phyloP scores from a whole-genome alignment of 2,888 invertebrate genomes.

The Hirtodrosophila confusa region DNA sequence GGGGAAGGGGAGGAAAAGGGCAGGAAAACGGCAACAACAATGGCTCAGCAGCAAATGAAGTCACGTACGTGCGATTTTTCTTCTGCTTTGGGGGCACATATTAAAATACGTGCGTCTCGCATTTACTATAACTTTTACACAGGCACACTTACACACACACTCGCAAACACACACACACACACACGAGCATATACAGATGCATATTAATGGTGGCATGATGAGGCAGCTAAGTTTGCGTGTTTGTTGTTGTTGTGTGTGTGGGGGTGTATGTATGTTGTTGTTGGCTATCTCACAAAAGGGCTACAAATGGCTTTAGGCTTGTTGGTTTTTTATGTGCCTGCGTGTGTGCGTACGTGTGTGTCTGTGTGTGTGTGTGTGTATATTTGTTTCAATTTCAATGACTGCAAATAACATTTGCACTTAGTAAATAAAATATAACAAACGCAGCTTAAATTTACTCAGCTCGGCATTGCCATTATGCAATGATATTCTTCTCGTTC shows the following conservation, averaged over 20 bases:
- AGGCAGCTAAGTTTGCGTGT: conserved; percentile 70
- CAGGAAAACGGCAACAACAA: conserved; percentile 48
- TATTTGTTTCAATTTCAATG: conserved; percentile 80
- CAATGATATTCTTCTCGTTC: conserved; percentile 18
- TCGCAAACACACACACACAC: conserved; percentile 15
- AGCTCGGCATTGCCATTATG: conserved; percentile 24
- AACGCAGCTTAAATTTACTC: conserved; percentile 60
- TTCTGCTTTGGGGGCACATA: conserved; percentile 81
- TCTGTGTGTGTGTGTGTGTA: conserved; percentile 31
- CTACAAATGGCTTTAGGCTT: conserved; percentile 78
- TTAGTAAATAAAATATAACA: conserved; percentile 80
- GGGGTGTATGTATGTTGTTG: conserved; percentile 8
- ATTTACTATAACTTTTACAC: conserved; percentile 77
- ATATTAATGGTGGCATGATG: conserved; percentile 79
- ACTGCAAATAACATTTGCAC: conserved; percentile 80
- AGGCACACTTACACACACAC: conserved; percentile 22
- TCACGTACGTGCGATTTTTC: conserved; percentile 83
- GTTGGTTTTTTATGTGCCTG: conserved; percentile 52
- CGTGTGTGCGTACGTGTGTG: conserved; percentile 38
- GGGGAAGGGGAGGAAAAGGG: conserved; percentile 22
- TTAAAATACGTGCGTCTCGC: conserved; percentile 82
- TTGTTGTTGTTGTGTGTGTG: conserved; percentile 6
- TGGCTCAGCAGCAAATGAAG: conserved; percentile 80
- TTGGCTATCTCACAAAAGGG: conserved; percentile 76
- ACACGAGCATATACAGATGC: conserved; percentile 44